Percentiles rank a stretch among this genome's conserved stretches.
These are phyloP conservation scores for Oxyura jamaicensis DNA, from an alignment of 2,113 vertebrate genomes.

Conservation along the genomic window DNA sequence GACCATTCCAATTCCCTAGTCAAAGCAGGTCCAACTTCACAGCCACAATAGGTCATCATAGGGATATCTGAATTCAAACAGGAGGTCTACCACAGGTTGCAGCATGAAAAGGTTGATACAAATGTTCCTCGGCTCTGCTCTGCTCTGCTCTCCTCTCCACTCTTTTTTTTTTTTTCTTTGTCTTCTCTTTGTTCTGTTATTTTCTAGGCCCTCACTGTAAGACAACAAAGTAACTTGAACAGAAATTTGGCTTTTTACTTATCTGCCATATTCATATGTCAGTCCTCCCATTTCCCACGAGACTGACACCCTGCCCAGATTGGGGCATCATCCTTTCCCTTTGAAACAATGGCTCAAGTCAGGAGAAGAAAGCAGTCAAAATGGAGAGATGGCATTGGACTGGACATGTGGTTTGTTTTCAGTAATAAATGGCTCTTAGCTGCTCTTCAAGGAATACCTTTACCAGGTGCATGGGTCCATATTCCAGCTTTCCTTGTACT, in stretches of 20 bases:
- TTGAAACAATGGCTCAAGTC: neutral
- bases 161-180: neutral
- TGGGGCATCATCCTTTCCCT: neutral
- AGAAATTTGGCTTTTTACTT: neutral
- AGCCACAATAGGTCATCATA: neutral
- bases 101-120: neutral
- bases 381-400: neutral
- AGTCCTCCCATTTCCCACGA: neutral
- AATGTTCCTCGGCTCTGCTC: neutral
- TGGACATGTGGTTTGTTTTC: fast-evolving
- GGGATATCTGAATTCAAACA: neutral
- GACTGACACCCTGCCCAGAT: neutral
- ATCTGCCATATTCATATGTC: fast-evolving
- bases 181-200: neutral
- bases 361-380: neutral
- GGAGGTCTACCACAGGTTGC: neutral
- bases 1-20: neutral
- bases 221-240: neutral
- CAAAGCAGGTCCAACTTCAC: neutral
- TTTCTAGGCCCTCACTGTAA: neutral
- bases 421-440: neutral
- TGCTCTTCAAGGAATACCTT: neutral
- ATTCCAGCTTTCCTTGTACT: neutral
- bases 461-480: neutral
- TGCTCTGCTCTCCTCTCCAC: neutral